These are phyloP conservation scores for Sitophilus oryzae DNA, from an alignment of 1,140 invertebrate genomes.

Conservation along the genomic window DNA sequence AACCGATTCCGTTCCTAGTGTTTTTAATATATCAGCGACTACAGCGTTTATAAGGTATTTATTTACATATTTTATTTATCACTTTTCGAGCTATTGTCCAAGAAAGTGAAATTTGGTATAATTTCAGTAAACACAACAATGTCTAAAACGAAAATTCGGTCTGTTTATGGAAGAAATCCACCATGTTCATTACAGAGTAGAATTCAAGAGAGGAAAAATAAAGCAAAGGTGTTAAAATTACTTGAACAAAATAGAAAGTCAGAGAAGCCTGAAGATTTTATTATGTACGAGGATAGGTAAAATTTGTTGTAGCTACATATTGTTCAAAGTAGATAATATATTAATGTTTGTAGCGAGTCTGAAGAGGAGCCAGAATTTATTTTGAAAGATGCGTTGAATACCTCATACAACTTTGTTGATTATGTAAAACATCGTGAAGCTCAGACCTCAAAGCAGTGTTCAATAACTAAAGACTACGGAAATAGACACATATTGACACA, in stretches of 20 bases:
- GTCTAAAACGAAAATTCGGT: conserved; percentile 53
- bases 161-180: conserved; percentile 61
- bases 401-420: conserved; percentile 81
- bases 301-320: neutral
- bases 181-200: conserved; percentile 63
- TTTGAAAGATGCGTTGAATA: conserved; percentile 64
- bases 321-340: neutral
- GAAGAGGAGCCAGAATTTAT: conserved; percentile 68
- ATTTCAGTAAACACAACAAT: too few species aligned
- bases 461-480: conserved; percentile 59
- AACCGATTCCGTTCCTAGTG: neutral
- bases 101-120: too few species aligned
- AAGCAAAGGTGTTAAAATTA: conserved; percentile 54
- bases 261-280: conserved; percentile 83
- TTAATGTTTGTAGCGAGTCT: conserved; percentile 54
- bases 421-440: conserved; percentile 72
- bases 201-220: conserved; percentile 64
- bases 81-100: too few species aligned
- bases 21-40: neutral
- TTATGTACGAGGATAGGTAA: conserved; percentile 70
- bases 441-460: conserved; percentile 60
- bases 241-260: conserved; percentile 67
- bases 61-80: too few species aligned
- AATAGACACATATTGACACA: conserved; percentile 81
- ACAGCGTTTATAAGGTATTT: neutral